Conservation (phyloP, 2,113 vertebrate genomes). For the Nasalis larvatus region DNA sequence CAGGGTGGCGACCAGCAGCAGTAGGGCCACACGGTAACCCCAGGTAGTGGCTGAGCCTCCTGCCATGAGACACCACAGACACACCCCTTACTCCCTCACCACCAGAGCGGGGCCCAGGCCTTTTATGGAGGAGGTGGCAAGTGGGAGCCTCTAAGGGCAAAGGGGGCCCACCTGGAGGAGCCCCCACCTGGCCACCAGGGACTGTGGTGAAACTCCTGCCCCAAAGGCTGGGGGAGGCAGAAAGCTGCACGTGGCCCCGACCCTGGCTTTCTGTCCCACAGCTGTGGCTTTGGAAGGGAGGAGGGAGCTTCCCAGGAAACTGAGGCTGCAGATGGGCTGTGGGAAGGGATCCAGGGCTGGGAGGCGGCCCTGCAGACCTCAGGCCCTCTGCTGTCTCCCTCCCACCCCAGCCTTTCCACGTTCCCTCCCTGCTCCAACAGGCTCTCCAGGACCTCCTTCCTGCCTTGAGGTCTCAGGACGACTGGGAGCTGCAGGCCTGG, state of each 20-base stretch:
- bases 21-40: background rate
- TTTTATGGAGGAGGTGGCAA: background rate
- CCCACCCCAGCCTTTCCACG: background rate
- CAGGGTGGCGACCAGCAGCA: background rate
- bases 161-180: conserved; percentile 23
- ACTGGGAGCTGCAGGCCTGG: background rate
- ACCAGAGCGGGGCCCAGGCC: accelerated
- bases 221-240: background rate
- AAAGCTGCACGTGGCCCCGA: background rate
- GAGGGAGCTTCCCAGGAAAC: background rate
- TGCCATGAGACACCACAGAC: accelerated
- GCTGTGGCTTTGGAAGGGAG: background rate
- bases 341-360: too few relatives aligned
- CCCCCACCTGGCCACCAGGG: background rate
- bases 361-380: background rate
- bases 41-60: background rate
- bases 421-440: background rate
- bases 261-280: background rate
- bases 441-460: background rate
- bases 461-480: background rate
- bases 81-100: accelerated
- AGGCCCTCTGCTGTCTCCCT: background rate
- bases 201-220: conserved; percentile 5
- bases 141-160: accelerated
- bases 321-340: background rate